Conservation (phyloP, 2,888 invertebrate species). For the Nymphalis polychloros region DNA sequence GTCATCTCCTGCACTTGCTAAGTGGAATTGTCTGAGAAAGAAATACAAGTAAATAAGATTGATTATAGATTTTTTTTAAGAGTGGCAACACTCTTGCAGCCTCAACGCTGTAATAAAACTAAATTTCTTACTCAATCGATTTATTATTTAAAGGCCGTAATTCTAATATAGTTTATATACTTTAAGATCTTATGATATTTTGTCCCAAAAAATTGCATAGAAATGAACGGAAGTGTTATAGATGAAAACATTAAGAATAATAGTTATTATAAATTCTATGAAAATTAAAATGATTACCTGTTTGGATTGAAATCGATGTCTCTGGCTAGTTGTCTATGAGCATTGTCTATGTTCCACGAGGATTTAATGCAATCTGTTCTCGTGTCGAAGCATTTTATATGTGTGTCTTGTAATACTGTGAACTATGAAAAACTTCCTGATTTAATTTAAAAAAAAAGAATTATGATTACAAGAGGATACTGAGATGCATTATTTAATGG, state of each 20-base stretch:
- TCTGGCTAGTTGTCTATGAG: conserved; percentile 93
- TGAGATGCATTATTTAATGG: too few relatives aligned
- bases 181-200: too few relatives aligned
- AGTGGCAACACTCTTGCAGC: too few relatives aligned
- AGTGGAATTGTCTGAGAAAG: conserved; percentile 86
- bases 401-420: conserved; percentile 92
- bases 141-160: too few relatives aligned
- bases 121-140: too few relatives aligned
- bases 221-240: too few relatives aligned
- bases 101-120: too few relatives aligned
- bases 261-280: too few relatives aligned
- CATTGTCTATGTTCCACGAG: conserved; percentile 91
- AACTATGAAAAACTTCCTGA: conserved; percentile 72
- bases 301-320: conserved; percentile 99
- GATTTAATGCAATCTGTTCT: conserved; percentile 86
- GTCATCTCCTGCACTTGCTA: conserved; percentile 98
- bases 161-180: too few relatives aligned
- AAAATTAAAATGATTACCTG: conserved; percentile 66
- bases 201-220: too few relatives aligned
- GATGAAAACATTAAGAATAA: too few relatives aligned
- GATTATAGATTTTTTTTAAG: too few relatives aligned
- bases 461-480: not conserved
- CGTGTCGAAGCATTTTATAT: conserved; percentile 93
- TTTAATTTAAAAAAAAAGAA: not conserved
- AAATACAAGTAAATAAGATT: not conserved